phyloP scores from a whole-genome alignment of 1,140 invertebrate species.

The Grapholita molesta region DNA sequence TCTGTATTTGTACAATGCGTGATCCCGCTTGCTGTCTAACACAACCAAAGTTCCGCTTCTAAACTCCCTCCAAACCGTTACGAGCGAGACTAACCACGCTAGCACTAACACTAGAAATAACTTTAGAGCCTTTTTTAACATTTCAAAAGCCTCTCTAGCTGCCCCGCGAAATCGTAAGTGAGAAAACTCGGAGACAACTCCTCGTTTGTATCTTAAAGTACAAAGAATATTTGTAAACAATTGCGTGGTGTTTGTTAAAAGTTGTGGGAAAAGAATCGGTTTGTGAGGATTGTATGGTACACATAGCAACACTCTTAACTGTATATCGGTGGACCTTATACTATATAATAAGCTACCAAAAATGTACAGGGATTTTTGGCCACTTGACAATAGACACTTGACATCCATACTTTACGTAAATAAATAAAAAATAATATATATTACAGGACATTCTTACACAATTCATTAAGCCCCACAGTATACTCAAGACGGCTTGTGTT shows the following conservation, averaged over 20 bases:
- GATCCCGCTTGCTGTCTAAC: slow-evolving; percentile 18
- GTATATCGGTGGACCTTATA: too few species aligned
- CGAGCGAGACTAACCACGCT: slow-evolving; percentile 32
- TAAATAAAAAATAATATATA: too few species aligned
- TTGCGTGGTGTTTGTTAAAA: background rate
- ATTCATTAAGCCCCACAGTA: too few species aligned
- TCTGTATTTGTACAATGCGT: slow-evolving; percentile 28
- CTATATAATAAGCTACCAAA: too few species aligned
- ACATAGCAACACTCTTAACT: background rate
- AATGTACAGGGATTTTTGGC: too few species aligned
- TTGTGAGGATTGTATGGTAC: background rate
- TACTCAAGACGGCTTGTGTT: too few species aligned
- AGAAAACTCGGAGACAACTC: background rate
- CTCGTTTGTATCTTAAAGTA: background rate
- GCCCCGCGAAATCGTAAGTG: background rate
- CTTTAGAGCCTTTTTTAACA: slow-evolving; percentile 31
- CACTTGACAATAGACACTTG: too few species aligned
- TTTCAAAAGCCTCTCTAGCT: background rate
- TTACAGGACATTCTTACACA: too few species aligned
- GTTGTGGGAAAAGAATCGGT: background rate
- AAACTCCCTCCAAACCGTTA: slow-evolving; percentile 31
- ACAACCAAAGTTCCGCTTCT: slow-evolving; percentile 3
- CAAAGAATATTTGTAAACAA: background rate
- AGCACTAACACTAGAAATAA: slow-evolving; percentile 23
- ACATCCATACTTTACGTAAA: too few species aligned